These are phyloP conservation scores for Bellardia pandia DNA, from an alignment of 2,888 invertebrate genomes.

Conservation along the genomic window DNA sequence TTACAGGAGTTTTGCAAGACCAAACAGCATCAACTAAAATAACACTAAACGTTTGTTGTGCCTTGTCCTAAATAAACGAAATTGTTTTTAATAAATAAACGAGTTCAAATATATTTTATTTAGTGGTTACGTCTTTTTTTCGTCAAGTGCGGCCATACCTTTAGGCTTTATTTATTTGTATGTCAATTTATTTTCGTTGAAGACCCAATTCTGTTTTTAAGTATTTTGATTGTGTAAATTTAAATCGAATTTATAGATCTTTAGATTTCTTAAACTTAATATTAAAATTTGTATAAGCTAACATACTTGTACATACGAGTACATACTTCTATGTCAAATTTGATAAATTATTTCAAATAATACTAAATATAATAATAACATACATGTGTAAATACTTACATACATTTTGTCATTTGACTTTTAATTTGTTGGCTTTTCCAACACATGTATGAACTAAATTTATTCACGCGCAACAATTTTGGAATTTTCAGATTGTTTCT, in stretches of 20 bases:
- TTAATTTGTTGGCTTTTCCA: neutral
- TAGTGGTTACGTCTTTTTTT: no score
- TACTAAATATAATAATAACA: constrained; percentile 16
- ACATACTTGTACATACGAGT: no score
- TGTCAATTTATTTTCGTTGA: neutral
- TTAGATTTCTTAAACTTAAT: neutral
- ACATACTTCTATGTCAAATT: neutral
- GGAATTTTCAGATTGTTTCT: constrained; percentile 48
- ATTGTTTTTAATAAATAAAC: no score
- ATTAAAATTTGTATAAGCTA: neutral
- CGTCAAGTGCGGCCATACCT: no score
- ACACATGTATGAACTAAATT: constrained; percentile 56
- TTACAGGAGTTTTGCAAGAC: no score
- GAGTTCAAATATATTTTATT: no score
- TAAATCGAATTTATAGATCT: neutral
- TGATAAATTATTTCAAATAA: neutral
- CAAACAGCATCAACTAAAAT: no score
- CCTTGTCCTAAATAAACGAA: no score
- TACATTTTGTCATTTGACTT: constrained; percentile 7
- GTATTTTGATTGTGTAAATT: neutral
- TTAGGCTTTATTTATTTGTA: neutral
- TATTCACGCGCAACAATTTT: constrained; percentile 66
- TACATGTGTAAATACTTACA: neutral
- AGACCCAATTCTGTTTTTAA: neutral
- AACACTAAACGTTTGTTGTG: no score